Conservation (phyloP, 2,888 invertebrate species). For the Phyllotreta cruciferae region DNA sequence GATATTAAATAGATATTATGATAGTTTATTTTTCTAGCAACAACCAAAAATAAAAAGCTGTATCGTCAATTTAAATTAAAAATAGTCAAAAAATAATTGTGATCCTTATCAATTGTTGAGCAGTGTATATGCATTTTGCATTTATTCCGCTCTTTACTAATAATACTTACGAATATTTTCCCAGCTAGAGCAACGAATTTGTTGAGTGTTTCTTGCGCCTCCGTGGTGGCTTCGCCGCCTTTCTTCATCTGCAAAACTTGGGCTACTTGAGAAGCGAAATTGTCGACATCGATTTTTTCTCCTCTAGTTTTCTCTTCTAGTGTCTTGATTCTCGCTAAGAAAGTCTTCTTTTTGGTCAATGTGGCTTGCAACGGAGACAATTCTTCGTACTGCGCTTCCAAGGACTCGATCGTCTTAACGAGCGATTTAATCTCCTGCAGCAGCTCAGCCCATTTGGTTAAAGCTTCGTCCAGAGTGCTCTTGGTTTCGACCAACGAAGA, state of each 20-base stretch:
- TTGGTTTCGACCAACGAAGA: conserved; percentile 92
- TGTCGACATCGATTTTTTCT: conserved; percentile 89
- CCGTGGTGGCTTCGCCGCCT: conserved; percentile 80
- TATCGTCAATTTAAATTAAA: too few species aligned
- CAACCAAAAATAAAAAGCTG: too few species aligned
- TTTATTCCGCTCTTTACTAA: too few species aligned
- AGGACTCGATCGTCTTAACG: conserved; percentile 80
- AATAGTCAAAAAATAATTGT: too few species aligned
- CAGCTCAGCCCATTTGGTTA: conserved; percentile 91
- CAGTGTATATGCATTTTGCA: too few species aligned
- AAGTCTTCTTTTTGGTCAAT: conserved; percentile 84
- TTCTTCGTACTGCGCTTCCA: conserved; percentile 77
- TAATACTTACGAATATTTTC: conserved; percentile 68
- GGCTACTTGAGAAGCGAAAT: conserved; percentile 80
- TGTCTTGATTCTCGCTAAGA: conserved; percentile 83
- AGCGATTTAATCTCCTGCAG: conserved; percentile 87
- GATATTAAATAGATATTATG: too few species aligned
- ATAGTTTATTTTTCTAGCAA: too few species aligned
- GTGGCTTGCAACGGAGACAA: conserved; percentile 78
- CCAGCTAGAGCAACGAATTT: conserved; percentile 82
- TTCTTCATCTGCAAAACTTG: conserved; percentile 88
- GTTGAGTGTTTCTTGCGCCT: conserved; percentile 84
- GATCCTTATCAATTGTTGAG: too few species aligned
- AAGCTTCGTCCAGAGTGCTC: conserved; percentile 83
- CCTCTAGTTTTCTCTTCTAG: conserved; percentile 88